Evolutionary conservation across 2,113 vertebrate genomes (phyloP).

Genomic region (Marcusenius ussheri): DNA sequence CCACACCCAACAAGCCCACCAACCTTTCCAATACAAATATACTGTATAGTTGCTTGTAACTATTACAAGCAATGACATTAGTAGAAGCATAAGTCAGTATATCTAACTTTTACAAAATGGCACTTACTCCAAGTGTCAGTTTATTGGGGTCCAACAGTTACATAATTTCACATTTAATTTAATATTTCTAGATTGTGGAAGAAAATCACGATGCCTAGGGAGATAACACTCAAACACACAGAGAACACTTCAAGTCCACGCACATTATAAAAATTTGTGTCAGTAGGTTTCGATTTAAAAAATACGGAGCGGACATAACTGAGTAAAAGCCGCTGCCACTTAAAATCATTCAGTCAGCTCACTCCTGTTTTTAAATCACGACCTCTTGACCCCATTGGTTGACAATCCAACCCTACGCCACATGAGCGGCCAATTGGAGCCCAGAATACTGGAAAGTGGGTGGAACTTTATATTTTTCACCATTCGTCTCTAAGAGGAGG

Average conservation of each 20-base stretch:
- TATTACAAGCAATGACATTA: too few relatives aligned
- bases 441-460: slow-evolving; percentile 58
- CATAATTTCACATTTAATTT: neutral
- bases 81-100: too few relatives aligned
- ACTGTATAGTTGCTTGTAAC: too few relatives aligned
- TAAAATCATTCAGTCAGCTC: slow-evolving; percentile 1
- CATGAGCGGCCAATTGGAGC: slow-evolving; percentile 42
- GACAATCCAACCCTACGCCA: neutral
- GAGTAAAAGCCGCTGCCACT: neutral
- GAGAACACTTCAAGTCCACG: neutral
- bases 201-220: neutral
- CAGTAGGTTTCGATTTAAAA: neutral
- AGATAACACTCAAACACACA: neutral
- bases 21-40: too few relatives aligned
- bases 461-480: slow-evolving; percentile 36
- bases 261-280: neutral
- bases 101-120: too few relatives aligned
- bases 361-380: slow-evolving; percentile 50
- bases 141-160: neutral
- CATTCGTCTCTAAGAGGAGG: slow-evolving; percentile 31
- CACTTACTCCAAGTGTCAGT: neutral
- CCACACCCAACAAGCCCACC: too few relatives aligned
- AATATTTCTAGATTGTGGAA: neutral
- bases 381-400: slow-evolving; percentile 47
- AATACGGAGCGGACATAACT: neutral